Conservation (phyloP, 2,797 vertebrate species). For the Myotis vivesi region DNA sequence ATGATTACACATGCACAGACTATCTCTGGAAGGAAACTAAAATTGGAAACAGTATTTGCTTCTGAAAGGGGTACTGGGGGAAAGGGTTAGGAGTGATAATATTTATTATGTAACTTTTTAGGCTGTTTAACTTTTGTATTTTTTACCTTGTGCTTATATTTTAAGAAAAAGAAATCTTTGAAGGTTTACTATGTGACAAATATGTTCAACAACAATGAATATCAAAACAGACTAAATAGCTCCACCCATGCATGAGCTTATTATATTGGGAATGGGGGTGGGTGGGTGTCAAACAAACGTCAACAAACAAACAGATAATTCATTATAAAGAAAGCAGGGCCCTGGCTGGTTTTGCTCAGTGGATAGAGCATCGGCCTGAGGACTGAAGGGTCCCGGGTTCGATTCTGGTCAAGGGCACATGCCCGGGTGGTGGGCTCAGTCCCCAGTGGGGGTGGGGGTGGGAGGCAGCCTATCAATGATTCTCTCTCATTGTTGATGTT, state of each 20-base stretch:
- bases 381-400: background rate
- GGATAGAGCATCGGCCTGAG: background rate
- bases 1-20: background rate
- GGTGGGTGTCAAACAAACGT: background rate
- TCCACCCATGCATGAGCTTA: background rate
- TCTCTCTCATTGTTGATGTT: too few species aligned
- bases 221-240: background rate
- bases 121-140: background rate
- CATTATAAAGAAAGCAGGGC: background rate
- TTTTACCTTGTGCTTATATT: background rate
- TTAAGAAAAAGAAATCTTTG: background rate
- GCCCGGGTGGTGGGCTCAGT: background rate
- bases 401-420: background rate
- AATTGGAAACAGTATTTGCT: background rate
- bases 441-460: background rate
- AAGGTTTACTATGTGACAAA: background rate
- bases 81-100: background rate
- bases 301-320: constrained; percentile 18
- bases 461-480: background rate
- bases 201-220: background rate
- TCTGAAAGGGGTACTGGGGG: background rate
- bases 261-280: background rate
- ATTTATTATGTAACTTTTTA: background rate
- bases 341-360: background rate
- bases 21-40: background rate